Evolutionary conservation across 2,113 vertebrate genomes (phyloP).

Genomic region (Opisthocomus hoazin): DNA sequence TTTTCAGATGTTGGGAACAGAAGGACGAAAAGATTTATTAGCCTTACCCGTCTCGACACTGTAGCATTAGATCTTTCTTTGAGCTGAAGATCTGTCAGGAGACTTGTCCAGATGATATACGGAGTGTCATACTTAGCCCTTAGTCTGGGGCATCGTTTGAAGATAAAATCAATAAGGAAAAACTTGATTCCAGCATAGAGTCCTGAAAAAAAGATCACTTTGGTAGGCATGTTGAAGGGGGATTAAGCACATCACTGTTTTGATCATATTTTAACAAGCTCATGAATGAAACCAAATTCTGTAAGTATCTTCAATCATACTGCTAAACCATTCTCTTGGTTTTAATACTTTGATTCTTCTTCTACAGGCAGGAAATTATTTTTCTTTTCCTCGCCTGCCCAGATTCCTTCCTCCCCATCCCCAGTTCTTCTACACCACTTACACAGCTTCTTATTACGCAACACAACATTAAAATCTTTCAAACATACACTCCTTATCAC

Average conservation of each 20-base stretch:
- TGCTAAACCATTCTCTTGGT: neutral
- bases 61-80: slow-evolving; percentile 88
- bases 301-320: neutral
- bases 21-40: neutral
- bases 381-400: neutral
- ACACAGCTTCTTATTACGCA: neutral
- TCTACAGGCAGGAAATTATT: neutral
- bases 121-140: slow-evolving; percentile 96
- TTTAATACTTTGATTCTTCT: neutral
- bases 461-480: neutral
- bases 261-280: neutral
- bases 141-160: slow-evolving; percentile 94
- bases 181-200: slow-evolving; percentile 94
- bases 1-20: neutral
- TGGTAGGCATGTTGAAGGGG: neutral
- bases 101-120: slow-evolving; percentile 89
- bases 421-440: neutral
- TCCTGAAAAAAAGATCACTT: slow-evolving; percentile 70
- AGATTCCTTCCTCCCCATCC: neutral
- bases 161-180: slow-evolving; percentile 96
- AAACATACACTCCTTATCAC: neutral
- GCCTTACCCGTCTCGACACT: slow-evolving; percentile 82
- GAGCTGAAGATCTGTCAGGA: slow-evolving; percentile 95
- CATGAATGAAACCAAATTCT: neutral
- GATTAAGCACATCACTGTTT: neutral